These are phyloP conservation scores for Sphecodes monilicornis DNA, from an alignment of 2,888 invertebrate species.

Conservation along the genomic window DNA sequence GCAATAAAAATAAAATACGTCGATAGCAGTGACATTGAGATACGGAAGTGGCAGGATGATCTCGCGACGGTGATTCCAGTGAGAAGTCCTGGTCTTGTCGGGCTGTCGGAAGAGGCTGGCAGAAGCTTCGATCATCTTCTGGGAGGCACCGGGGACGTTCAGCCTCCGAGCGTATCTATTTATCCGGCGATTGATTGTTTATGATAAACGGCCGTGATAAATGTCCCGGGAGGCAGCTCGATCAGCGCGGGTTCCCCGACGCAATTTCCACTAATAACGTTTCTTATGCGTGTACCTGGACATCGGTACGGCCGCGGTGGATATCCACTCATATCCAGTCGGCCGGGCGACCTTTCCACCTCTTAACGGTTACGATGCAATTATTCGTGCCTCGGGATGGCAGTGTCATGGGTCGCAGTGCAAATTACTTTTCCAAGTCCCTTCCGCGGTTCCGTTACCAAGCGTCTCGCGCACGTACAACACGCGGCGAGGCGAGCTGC, in stretches of 20 bases:
- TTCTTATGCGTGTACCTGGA: conserved; percentile 33
- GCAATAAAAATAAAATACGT: not conserved
- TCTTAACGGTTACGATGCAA: conserved; percentile 74
- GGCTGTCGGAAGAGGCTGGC: conserved; percentile 39
- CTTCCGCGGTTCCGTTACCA: conserved; percentile 64
- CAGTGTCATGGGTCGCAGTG: conserved; percentile 66
- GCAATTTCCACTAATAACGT: conserved; percentile 60
- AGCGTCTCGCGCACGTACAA: conserved; percentile 26
- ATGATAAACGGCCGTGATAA: conserved; percentile 53
- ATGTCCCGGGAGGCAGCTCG: conserved; percentile 18
- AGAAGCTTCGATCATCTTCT: conserved; percentile 23
- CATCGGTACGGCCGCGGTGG: not conserved
- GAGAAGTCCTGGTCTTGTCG: not conserved
- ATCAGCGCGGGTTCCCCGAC: conserved; percentile 10
- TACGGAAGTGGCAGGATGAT: not conserved
- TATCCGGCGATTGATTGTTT: conserved; percentile 45
- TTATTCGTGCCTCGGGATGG: conserved; percentile 68
- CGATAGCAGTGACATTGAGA: not conserved
- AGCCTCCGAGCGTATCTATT: conserved; percentile 18
- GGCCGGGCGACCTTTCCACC: conserved; percentile 62
- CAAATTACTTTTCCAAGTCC: conserved; percentile 68
- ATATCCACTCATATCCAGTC: conserved; percentile 22
- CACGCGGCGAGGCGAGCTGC: not conserved
- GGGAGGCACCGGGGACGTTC: not conserved
- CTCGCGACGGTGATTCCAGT: not conserved